Evolutionary conservation across 1,140 invertebrate genomes (phyloP), one percentile per base, ranked within the genome.

Genomic region (Asbolus verrucosus): DNA sequence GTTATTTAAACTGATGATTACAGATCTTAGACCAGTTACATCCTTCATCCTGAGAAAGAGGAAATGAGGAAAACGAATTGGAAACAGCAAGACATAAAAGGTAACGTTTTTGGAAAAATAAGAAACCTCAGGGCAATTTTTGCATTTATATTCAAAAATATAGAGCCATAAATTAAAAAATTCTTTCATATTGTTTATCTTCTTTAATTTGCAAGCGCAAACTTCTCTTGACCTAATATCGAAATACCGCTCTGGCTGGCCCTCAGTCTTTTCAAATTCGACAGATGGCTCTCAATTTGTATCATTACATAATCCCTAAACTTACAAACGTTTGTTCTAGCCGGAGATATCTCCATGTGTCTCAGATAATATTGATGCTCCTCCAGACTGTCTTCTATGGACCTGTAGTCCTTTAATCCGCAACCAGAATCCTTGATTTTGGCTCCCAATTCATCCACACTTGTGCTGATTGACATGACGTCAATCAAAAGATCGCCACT

Each of bases 261-360:
- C n/a, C 11, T 36, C n/a, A 36, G 11, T 11, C 11, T 36, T 36
- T 5, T 11, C 11, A 54, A 27, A 13, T 54, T 24, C 0, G 46
- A 27, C 46, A 54, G 27, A 27, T 27, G 21, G 9, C 21, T 54
- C 5, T 54, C 46, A 9, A 54, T 54, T 27, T 54, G 46, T 0
- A 27, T 54, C 6, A 54, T 8, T 2, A 54, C 18, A 14, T 27
- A 27, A 14, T 54, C 46, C 0, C 46, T 6, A 54, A 54, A 24
- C 2, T 54, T 5, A 11, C 46, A 54, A 27, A 54, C 46, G 8
- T 27, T 54, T 1, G 1, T 27, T 27, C 46, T 27, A 6, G 46
- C 4, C 5, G 1, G n/a, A 14, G 46, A 21, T 27, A 54, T 27
- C 27, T 54, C 19, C 11, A 54, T 3, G 3, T 6, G 9, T 11